A percentile compares a stretch with the other conserved stretches of the same genome.
Conservation (phyloP, 2,888 invertebrate genomes). For the Yponomeuta evonymella region DNA sequence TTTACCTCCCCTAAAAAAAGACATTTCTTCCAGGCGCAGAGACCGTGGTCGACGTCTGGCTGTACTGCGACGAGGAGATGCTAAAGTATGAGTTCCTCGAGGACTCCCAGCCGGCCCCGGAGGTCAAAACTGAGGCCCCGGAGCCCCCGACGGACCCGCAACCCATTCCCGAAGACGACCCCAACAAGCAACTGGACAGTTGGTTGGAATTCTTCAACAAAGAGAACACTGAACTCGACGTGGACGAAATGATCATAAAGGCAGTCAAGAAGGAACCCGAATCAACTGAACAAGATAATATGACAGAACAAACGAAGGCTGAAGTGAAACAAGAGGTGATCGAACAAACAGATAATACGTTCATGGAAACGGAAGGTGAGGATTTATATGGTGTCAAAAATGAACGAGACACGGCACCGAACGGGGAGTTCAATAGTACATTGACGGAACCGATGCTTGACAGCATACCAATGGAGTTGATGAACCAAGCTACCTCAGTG, state of each 20-base stretch:
- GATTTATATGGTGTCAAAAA: not conserved
- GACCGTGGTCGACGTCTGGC: conserved; percentile 85
- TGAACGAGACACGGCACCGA: not conserved
- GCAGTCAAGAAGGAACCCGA: conserved; percentile 35
- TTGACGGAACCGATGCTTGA: conserved; percentile 14
- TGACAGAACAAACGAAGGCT: not conserved
- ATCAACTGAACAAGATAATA: conserved; percentile 8
- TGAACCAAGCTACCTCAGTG: conserved; percentile 35
- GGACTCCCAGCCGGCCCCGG: conserved; percentile 17
- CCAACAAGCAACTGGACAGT: conserved; percentile 33
- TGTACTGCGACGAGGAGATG: conserved; percentile 71
- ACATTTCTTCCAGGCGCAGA: conserved; percentile 79
- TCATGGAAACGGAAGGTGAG: not conserved
- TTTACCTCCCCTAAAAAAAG: not conserved
- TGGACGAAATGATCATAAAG: conserved; percentile 57
- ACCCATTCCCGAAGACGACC: conserved; percentile 15
- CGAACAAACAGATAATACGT: not conserved
- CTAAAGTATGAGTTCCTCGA: conserved; percentile 52
- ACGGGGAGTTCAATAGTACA: not conserved
- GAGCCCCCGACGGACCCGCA: conserved; percentile 11
- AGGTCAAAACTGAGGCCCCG: conserved; percentile 18
- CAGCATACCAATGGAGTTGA: conserved; percentile 39
- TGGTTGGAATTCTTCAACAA: conserved; percentile 66
- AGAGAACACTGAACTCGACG: conserved; percentile 51
- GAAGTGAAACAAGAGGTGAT: not conserved